These are phyloP conservation scores for Carterocephalus palaemon DNA, from an alignment of 2,888 invertebrate species.

Conservation along the genomic window DNA sequence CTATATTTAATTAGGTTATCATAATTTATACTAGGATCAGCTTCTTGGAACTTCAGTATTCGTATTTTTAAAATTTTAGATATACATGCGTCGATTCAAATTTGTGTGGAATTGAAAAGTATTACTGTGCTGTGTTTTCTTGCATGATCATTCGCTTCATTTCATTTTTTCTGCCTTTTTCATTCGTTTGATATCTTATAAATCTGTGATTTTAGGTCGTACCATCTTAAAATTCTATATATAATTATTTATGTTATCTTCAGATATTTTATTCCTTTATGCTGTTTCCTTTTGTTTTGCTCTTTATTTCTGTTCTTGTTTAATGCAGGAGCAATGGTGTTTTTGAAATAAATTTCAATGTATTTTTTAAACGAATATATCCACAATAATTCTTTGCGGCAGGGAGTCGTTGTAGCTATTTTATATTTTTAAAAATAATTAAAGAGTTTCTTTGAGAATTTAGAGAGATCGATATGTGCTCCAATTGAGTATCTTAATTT, in stretches of 20 bases:
- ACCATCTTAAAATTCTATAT: conserved; percentile 4
- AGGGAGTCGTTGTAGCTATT: conserved; percentile 39
- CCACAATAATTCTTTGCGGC: conserved; percentile 72
- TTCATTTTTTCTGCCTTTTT: conserved; percentile 30
- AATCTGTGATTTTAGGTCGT: conserved; percentile 28
- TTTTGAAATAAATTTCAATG: conserved; percentile 11
- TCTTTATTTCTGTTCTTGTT: conserved; percentile 51
- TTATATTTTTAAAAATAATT: neutral
- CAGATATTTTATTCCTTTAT: conserved; percentile 33
- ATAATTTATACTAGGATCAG: too few species aligned
- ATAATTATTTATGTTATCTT: too few species aligned
- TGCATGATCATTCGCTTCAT: conserved; percentile 37
- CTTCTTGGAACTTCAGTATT: too few species aligned
- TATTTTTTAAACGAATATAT: conserved; percentile 33
- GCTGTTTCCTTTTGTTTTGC: conserved; percentile 26
- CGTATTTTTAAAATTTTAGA: too few species aligned
- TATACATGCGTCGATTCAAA: neutral
- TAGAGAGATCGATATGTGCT: too few species aligned
- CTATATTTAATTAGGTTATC: too few species aligned
- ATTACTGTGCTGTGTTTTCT: conserved; percentile 4
- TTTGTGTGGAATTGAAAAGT: conserved; percentile 4
- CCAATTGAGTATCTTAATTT: too few species aligned
- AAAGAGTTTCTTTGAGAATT: too few species aligned
- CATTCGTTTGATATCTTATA: conserved; percentile 28
- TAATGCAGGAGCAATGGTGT: conserved; percentile 74